Base-by-base conservation (phyloP, 92 coral and sea anemone genomes). In the Ricordea florida region DNA sequence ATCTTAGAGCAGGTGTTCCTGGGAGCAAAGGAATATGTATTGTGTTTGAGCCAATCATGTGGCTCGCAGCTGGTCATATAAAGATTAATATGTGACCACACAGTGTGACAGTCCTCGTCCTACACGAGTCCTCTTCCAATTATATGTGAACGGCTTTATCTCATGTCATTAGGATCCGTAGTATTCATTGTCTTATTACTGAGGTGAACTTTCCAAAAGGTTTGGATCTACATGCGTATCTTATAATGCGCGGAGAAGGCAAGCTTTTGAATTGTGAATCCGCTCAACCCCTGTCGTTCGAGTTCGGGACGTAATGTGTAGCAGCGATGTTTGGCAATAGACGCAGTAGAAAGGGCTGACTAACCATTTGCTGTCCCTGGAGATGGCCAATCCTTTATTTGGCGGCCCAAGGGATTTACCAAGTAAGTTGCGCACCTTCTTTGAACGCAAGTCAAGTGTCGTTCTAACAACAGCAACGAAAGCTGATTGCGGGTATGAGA, bases 31-130 rank as follows among this genome's bases (percentile, higher is more conserved):
- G 82, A 83, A 83, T 65, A 28, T 51, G 26, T 27, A 57, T 53
- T 63, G 69, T 38, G 11, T 16, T 49, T 5, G n/a, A 61, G 75
- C 88, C 88, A 83, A 83, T 75, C 88, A 68, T 62, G 66, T 45
- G 7, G 4, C 35, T 4, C 23, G 20, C 66, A 70, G 52, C 51
- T 69, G 63, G 37, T 8, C 32, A 26, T 36, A 62, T 31, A 50
- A 10, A 30, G 6, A 40, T 32, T 37, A 6, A 35, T 35, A 41
- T 42, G 66, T 36, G 66, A 60, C 66, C 66, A 36, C 35, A 36
- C 32, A 37, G 44, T 13, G 24, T 48, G 6, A 18, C 10, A 55
- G 26, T n/a, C n/a, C 77, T 40, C 20, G 77, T 56, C 30, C 77
- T 40, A 17, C 56, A 53, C 42, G 77, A 48, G 56, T 53, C 55